These are phyloP conservation scores for Eristalis arbustorum DNA, from an alignment of 2,888 invertebrate species.

Conservation along the genomic window DNA sequence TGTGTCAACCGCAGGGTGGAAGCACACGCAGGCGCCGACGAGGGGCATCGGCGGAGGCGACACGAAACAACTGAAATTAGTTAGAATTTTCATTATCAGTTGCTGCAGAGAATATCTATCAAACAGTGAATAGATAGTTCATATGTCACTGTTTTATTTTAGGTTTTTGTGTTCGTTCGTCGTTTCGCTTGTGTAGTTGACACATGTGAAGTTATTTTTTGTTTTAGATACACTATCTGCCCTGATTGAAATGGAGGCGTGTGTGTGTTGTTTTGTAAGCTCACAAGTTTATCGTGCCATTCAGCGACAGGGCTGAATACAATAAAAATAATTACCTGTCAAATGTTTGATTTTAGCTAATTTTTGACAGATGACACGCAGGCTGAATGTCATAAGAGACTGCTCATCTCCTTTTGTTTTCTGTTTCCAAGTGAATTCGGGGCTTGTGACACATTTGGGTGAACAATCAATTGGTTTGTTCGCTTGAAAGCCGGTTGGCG, in stretches of 20 bases:
- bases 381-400: no score
- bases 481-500: background rate
- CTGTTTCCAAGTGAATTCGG: background rate
- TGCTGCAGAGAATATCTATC: background rate
- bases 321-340: background rate
- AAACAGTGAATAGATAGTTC: background rate
- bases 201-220: background rate
- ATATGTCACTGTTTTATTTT: background rate
- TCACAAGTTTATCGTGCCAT: background rate
- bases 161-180: background rate
- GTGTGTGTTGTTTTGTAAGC: background rate
- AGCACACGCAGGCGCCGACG: background rate
- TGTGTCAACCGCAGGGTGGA: background rate
- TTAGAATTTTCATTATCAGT: slow-evolving; percentile 11
- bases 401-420: no score
- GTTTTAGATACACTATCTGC: slow-evolving; percentile 4
- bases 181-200: background rate
- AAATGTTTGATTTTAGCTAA: background rate
- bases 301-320: background rate
- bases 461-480: background rate
- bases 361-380: background rate
- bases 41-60: background rate
- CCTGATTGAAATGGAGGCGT: slow-evolving; percentile 14
- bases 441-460: background rate
- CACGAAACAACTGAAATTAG: slow-evolving; percentile 25